Conservation (phyloP, 2,113 vertebrate genomes). For the Brachypodius melanocephalos region DNA sequence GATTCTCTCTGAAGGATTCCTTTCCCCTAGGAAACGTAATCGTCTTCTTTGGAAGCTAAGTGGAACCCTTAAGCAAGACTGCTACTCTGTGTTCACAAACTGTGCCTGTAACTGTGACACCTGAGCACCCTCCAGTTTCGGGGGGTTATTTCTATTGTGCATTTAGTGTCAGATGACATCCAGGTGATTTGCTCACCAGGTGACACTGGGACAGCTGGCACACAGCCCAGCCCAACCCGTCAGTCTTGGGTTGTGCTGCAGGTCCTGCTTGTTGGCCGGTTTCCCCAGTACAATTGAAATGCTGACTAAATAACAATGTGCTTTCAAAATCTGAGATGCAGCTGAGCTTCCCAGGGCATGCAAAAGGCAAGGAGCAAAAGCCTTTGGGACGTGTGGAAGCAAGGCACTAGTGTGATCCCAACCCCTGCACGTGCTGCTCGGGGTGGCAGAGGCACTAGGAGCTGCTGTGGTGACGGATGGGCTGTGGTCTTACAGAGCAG, state of each 20-base stretch:
- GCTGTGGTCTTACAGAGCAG: not conserved
- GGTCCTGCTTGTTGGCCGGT: not conserved
- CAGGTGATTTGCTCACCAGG: not conserved
- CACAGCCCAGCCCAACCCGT: not conserved
- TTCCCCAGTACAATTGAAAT: not conserved
- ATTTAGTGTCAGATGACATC: not conserved
- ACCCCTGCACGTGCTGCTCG: accelerated
- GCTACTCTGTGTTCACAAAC: not conserved
- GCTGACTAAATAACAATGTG: not conserved
- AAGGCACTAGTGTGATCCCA: accelerated
- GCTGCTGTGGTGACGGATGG: accelerated
- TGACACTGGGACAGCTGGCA: not conserved
- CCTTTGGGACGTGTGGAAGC: not conserved
- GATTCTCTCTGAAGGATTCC: not conserved
- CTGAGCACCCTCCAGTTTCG: not conserved
- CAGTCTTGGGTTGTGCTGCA: not conserved
- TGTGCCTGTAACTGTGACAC: not conserved
- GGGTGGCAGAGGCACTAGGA: accelerated
- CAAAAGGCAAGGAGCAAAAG: not conserved
- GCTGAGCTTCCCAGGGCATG: not conserved
- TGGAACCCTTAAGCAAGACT: not conserved
- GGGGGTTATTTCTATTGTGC: not conserved
- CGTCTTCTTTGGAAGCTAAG: not conserved
- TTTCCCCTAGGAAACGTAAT: not conserved
- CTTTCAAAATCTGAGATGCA: not conserved